Base-by-base conservation (phyloP, 64 coral and sea anemone genomes). In the Pocillopora verrucosa region DNA sequence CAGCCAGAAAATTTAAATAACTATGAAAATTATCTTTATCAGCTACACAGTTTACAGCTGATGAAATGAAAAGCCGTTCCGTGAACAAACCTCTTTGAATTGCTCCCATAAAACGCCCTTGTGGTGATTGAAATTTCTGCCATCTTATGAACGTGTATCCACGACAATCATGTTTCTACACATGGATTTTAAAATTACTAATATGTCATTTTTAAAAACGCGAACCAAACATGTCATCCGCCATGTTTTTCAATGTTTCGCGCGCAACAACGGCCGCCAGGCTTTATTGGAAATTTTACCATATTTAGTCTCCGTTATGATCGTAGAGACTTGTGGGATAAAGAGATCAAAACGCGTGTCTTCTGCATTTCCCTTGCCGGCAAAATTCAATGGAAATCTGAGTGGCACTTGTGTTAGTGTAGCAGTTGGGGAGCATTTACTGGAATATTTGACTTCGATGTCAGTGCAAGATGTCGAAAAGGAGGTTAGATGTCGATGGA, bases 401-500 rank as follows among this genome's bases (percentile, higher is more conserved):
- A 1, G 15, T 17, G 1, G 9, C 13, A 70, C 36, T 36, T 13
- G 17, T 56, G 5, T 70, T 80, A 69, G 36, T 9, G 17, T 10
- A 84, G 81, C 26, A n/a, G 67, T 51, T 24, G 63, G 36, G 24
- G 2, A 13, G 60, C 61, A 16, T 38, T 65, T 30, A 30, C 30
- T 30, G 30, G 30, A 30, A 30, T 30, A 30, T 84, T 56, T 83
- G 16, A 10, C 17, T 24, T 45, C 38, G 36, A 69, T 56, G 24
- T 56, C 81, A 68, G 16, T n/a, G 16, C 10, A 84, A 69, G 81
- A 98, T 98, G 96, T 98, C 96, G 9, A 98, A 98, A 73, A 88
- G 96, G 89, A 94, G 96, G 63, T 75, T 98, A 80, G 96, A 98
- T 63, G 96, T 98, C 16, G 93, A 89, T 89, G 96, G 90, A 1